These are phyloP conservation scores for Euborellia annulipes DNA, from an alignment of 1,140 invertebrate genomes.

Conservation along the genomic window DNA sequence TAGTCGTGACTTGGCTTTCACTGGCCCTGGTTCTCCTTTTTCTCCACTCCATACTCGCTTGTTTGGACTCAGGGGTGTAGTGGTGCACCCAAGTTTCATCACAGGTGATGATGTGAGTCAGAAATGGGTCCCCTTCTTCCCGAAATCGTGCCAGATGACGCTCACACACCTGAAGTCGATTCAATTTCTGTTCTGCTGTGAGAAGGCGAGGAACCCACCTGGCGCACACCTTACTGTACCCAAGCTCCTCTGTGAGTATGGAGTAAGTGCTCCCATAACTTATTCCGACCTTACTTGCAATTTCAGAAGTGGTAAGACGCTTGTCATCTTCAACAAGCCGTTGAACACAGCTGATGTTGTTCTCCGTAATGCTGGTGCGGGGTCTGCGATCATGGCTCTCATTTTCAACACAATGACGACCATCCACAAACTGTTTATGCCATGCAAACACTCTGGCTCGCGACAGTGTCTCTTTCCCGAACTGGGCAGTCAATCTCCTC, in stretches of 20 bases:
- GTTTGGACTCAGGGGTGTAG: background rate
- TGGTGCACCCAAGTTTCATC: constrained; percentile 1
- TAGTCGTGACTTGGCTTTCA: constrained; percentile 13
- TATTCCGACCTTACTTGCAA: background rate
- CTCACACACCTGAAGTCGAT: background rate
- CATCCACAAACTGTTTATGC: constrained; percentile 1
- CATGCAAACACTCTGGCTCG: constrained; percentile 2
- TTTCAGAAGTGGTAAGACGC: background rate
- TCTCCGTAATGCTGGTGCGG: constrained; percentile 6
- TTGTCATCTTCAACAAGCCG: constrained; percentile 5
- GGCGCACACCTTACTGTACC: constrained; percentile 3
- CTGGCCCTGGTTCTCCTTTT: constrained; percentile 10
- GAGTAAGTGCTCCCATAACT: constrained; percentile 1
- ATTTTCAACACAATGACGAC: constrained; percentile 2
- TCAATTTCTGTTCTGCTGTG: background rate
- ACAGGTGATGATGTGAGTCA: constrained; percentile 1
- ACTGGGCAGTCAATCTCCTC: constrained; percentile 4
- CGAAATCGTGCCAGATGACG: background rate
- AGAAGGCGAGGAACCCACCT: constrained; percentile 1
- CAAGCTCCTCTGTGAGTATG: constrained; percentile 1
- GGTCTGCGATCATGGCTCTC: constrained; percentile 5
- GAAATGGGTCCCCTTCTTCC: background rate
- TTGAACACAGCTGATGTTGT: background rate
- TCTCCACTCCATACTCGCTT: background rate
- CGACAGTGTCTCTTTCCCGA: constrained; percentile 5